These are phyloP conservation scores for Xenops minutus DNA, from an alignment of 2,797 vertebrate species.

Conservation along the genomic window DNA sequence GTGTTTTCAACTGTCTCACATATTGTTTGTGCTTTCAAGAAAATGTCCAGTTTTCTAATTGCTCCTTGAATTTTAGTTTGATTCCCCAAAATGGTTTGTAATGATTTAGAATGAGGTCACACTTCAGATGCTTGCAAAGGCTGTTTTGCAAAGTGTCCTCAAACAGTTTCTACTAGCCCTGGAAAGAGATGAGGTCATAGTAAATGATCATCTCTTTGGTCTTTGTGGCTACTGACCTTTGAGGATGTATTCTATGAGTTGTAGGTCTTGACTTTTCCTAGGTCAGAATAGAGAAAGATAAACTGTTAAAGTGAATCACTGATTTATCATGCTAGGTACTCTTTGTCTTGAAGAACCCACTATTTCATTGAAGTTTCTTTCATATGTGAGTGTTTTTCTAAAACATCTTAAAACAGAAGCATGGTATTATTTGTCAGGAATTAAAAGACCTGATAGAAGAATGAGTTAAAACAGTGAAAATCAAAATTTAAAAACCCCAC, in stretches of 20 bases:
- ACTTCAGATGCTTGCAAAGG: background rate
- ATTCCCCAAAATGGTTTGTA: background rate
- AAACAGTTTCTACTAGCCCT: background rate
- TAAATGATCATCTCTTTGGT: background rate
- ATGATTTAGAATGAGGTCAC: background rate
- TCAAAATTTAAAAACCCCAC: rapidly evolving
- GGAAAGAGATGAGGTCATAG: background rate
- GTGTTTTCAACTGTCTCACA: background rate
- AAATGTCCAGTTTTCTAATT: background rate
- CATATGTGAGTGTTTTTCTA: background rate
- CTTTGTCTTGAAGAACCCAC: background rate
- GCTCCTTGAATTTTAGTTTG: background rate
- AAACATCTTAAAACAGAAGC: background rate
- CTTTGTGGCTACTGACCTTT: background rate
- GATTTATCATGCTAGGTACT: background rate
- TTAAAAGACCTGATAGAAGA: background rate
- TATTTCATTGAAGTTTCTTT: background rate
- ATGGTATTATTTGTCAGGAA: background rate
- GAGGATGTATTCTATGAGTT: background rate
- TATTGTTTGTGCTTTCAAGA: background rate
- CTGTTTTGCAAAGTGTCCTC: background rate
- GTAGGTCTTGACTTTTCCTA: background rate
- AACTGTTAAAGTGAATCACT: background rate
- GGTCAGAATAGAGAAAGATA: background rate
- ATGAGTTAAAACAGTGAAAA: background rate